Evolutionary conservation across 92 coral and sea anemone species (phyloP).

Genomic region (Epizoanthus fatuus): DNA sequence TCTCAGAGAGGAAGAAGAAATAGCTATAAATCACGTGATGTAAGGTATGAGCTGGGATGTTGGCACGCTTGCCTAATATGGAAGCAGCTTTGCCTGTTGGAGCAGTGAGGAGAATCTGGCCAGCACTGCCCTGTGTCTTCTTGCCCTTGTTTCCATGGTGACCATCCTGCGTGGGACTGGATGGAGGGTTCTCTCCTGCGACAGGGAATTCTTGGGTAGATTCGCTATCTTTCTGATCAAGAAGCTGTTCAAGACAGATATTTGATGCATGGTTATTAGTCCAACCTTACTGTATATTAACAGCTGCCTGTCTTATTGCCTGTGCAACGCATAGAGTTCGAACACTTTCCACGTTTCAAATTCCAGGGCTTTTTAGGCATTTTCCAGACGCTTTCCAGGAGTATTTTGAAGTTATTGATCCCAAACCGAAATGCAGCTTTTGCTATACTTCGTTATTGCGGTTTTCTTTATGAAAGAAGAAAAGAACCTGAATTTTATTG

Average conservation of each 20-base stretch:
- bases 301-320: too few relatives aligned
- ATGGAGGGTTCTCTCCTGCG: not conserved
- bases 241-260: not conserved
- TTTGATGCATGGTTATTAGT: not conserved
- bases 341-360: too few relatives aligned
- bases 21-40: slow-evolving; percentile 67
- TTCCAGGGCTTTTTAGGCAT: too few relatives aligned
- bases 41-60: slow-evolving; percentile 42
- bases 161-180: not conserved
- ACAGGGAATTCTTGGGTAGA: not conserved
- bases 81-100: slow-evolving; percentile 80
- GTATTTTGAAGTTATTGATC: too few relatives aligned
- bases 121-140: slow-evolving; percentile 6
- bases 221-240: not conserved
- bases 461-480: too few relatives aligned
- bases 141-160: not conserved
- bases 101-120: slow-evolving; percentile 60
- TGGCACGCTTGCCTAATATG: slow-evolving; percentile 56
- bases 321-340: too few relatives aligned
- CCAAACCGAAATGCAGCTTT: too few relatives aligned
- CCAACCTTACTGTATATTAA: too few relatives aligned
- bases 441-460: too few relatives aligned
- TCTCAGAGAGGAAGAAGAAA: not conserved
- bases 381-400: too few relatives aligned
- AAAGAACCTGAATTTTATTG: too few relatives aligned